Evolutionary conservation across 2,888 invertebrate genomes (phyloP).

Genomic region (Cephus pulcher): DNA sequence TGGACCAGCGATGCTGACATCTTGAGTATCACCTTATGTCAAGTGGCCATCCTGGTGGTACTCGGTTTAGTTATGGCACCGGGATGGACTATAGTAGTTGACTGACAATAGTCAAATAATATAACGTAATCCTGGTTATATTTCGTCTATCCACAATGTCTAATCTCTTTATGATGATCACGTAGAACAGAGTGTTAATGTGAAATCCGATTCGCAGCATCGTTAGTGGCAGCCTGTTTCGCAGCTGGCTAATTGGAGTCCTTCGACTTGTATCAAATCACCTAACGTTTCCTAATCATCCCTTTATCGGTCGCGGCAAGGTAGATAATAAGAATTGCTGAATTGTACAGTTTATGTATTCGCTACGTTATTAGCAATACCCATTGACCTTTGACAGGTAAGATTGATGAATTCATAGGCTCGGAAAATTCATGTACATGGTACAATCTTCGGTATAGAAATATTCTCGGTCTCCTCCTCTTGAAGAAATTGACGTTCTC

Average conservation of each 20-base stretch:
- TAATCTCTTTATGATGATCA: not conserved
- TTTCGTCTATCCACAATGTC: not conserved
- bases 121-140: not conserved
- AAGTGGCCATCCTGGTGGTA: not conserved
- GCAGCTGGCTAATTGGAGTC: not conserved
- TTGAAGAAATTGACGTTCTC: conserved; percentile 1
- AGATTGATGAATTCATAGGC: not conserved
- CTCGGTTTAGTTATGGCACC: not conserved
- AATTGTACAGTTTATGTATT: not conserved
- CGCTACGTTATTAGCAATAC: not conserved
- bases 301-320: not conserved
- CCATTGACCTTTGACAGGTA: not conserved
- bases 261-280: not conserved
- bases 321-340: not conserved
- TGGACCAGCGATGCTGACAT: conserved; percentile 21
- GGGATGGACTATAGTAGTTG: not conserved
- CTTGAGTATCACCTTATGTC: not conserved
- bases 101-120: not conserved
- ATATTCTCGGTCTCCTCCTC: not conserved
- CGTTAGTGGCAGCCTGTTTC: too few relatives aligned
- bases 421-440: not conserved
- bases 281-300: not conserved
- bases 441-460: not conserved
- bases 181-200: not conserved
- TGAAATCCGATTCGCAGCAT: not conserved